phyloP scores from a whole-genome alignment of 2,113 vertebrate species.

The Formicarius rufipectus region DNA sequence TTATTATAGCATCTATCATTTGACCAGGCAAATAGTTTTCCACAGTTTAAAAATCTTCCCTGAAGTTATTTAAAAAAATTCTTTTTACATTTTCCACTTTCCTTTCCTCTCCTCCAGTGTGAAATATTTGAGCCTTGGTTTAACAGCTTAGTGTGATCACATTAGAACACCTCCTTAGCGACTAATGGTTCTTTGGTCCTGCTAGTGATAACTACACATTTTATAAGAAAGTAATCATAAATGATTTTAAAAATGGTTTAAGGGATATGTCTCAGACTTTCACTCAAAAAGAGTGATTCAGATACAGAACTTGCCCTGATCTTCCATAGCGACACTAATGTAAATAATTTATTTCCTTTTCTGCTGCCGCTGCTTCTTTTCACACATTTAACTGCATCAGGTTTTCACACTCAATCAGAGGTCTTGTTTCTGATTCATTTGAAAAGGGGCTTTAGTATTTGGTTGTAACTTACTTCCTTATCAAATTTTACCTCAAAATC shows the following conservation, averaged over 20 bases:
- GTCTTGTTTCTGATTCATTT: neutral
- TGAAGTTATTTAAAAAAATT: neutral
- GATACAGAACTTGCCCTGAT: fast-evolving
- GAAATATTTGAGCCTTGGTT: neutral
- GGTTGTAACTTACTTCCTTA: neutral
- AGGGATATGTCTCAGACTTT: neutral
- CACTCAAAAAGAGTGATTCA: neutral
- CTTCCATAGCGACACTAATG: neutral
- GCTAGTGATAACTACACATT: neutral
- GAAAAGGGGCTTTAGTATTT: neutral
- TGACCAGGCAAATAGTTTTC: neutral
- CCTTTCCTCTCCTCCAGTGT: neutral
- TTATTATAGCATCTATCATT: neutral
- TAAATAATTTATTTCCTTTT: neutral
- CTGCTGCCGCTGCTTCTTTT: neutral
- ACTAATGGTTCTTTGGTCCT: neutral
- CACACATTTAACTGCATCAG: neutral
- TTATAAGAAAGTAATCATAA: neutral
- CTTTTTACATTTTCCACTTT: neutral
- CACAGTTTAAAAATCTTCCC: neutral
- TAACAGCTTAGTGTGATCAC: neutral
- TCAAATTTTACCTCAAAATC: neutral
- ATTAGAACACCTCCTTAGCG: neutral
- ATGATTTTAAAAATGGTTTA: fast-evolving
- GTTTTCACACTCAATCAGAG: neutral